Conservation (phyloP, 2,797 vertebrate genomes). For the Atherinosoma microstoma region DNA sequence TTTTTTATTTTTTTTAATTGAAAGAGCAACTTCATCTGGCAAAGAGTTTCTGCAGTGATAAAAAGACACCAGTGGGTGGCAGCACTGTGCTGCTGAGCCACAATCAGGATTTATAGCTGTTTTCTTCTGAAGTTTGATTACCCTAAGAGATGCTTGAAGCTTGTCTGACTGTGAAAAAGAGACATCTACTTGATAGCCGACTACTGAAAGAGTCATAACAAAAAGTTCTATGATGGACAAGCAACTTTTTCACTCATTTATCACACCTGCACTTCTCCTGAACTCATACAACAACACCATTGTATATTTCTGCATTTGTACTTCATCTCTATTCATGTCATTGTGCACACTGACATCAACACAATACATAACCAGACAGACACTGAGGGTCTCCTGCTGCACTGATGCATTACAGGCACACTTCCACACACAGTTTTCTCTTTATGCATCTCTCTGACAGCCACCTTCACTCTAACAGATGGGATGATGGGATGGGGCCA, state of each 20-base stretch:
- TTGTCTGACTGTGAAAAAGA: neutral
- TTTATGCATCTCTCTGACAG: constrained; percentile 7
- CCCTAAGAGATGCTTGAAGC: neutral
- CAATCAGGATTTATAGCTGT: neutral
- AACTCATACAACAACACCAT: neutral
- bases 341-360: neutral
- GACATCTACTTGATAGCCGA: neutral
- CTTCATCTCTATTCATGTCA: neutral
- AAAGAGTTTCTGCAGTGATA: constrained; percentile 29
- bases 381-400: constrained; percentile 1
- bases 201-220: neutral
- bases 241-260: neutral
- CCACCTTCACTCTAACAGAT: constrained; percentile 42
- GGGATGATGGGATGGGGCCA: constrained; percentile 36
- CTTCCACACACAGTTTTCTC: constrained; percentile 11
- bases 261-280: neutral
- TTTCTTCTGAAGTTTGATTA: constrained; percentile 1
- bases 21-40: fast-evolving
- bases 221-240: neutral
- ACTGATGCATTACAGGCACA: constrained; percentile 1
- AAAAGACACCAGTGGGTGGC: constrained; percentile 61
- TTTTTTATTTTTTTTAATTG: neutral
- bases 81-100: constrained; percentile 67
- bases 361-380: neutral
- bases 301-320: neutral